Percentiles rank a stretch among this genome's conserved stretches.
Conservation (phyloP, 1,140 invertebrate genomes). For the Zaprionus capensis region DNA sequence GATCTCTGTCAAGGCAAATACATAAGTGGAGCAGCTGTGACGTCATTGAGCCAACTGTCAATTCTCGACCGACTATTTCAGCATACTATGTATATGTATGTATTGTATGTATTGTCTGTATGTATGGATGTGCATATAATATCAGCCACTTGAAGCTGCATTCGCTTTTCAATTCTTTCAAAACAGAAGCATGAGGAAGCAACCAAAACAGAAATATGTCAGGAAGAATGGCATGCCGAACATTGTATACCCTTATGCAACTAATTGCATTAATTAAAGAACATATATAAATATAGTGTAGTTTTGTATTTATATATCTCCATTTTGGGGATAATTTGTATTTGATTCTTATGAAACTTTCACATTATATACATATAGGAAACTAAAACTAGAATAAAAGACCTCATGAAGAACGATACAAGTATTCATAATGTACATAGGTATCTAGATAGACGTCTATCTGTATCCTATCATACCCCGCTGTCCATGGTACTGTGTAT, state of each 20-base stretch:
- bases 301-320: too few relatives aligned
- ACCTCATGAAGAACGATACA: too few relatives aligned
- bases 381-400: too few relatives aligned
- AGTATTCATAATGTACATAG: too few relatives aligned
- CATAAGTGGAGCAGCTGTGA: conserved; percentile 55
- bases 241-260: not conserved
- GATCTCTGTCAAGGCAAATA: conserved; percentile 47
- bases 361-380: too few relatives aligned
- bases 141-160: conserved; percentile 71
- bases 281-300: too few relatives aligned
- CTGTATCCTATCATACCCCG: not conserved
- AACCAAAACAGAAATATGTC: conserved; percentile 39
- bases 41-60: conserved; percentile 52
- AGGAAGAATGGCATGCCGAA: conserved; percentile 2
- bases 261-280: too few relatives aligned
- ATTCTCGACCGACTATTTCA: conserved; percentile 44
- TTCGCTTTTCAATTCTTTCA: conserved; percentile 77
- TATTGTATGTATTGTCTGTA: not conserved
- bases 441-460: too few relatives aligned
- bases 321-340: too few relatives aligned
- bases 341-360: too few relatives aligned
- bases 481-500: not conserved
- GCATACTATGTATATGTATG: not conserved
- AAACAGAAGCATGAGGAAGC: conserved; percentile 68
- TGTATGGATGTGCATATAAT: not conserved